Conservation (phyloP, 2,797 vertebrate genomes). For the Balearica regulorum region DNA sequence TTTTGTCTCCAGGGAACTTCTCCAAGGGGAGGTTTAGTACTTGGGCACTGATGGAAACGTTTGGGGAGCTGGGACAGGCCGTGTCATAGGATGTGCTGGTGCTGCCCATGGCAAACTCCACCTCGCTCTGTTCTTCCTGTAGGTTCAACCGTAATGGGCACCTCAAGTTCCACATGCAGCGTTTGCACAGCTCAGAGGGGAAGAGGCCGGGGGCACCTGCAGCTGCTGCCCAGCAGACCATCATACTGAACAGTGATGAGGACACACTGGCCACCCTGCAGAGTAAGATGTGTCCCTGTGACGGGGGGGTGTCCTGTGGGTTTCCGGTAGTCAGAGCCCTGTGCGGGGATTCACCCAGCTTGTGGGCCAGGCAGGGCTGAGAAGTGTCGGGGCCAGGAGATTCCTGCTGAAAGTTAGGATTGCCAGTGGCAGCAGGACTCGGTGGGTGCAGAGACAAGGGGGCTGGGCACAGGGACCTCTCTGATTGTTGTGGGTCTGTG, state of each 20-base stretch:
- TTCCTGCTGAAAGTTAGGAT: neutral
- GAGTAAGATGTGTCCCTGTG: slow-evolving; percentile 73
- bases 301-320: no score
- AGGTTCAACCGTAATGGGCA: slow-evolving; percentile 98
- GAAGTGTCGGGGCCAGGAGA: neutral
- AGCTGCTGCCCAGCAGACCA: slow-evolving; percentile 77
- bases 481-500: neutral
- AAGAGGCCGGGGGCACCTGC: slow-evolving; percentile 56
- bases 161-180: slow-evolving; percentile 96
- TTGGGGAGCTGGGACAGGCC: neutral
- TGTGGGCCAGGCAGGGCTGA: neutral
- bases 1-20: neutral
- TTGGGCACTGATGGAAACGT: neutral
- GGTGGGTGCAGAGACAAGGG: neutral
- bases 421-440: neutral
- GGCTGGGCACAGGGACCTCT: rapidly evolving
- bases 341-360: rapidly evolving
- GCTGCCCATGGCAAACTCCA: neutral
- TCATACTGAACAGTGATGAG: slow-evolving; percentile 90
- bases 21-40: neutral
- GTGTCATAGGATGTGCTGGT: rapidly evolving
- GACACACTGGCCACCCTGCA: slow-evolving; percentile 90
- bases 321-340: neutral
- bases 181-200: slow-evolving; percentile 87
- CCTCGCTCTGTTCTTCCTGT: rapidly evolving